Evolutionary conservation across 2,888 invertebrate genomes (phyloP).

Genomic region (Trissolcus brochymenae): DNA sequence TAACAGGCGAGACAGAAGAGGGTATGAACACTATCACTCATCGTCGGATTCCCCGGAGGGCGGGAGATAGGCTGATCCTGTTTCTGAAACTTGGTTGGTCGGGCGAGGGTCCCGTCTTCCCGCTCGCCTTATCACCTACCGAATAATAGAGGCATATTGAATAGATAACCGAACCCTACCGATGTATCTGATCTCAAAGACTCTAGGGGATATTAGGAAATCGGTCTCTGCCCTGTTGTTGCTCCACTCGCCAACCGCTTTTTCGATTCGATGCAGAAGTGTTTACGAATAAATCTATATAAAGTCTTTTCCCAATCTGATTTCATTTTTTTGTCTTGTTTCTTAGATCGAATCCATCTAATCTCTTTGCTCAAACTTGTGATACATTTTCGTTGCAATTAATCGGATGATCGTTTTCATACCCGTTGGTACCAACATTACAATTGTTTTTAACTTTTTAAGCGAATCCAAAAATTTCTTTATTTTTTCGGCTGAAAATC

Average conservation of each 20-base stretch:
- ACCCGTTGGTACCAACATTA: too few relatives aligned
- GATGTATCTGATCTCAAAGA: conserved; percentile 71
- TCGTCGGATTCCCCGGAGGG: conserved; percentile 67
- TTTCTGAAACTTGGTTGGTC: conserved; percentile 54
- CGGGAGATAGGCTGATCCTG: conserved; percentile 62
- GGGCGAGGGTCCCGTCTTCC: conserved; percentile 59
- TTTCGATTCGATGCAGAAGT: conserved; percentile 51
- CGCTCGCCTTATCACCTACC: conserved; percentile 72
- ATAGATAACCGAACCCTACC: conserved; percentile 73
- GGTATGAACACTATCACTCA: conserved; percentile 65
- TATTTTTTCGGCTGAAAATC: too few relatives aligned
- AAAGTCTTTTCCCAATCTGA: conserved; percentile 37
- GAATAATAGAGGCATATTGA: conserved; percentile 75
- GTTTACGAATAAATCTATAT: conserved; percentile 55
- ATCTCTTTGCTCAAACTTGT: background rate
- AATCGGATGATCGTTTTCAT: too few relatives aligned
- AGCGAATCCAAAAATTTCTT: too few relatives aligned
- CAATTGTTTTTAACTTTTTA: too few relatives aligned
- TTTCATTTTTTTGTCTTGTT: conserved; percentile 32
- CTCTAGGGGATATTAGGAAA: conserved; percentile 73
- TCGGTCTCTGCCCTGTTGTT: conserved; percentile 61
- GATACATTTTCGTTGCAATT: too few relatives aligned
- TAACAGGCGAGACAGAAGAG: conserved; percentile 55
- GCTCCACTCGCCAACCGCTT: conserved; percentile 51
- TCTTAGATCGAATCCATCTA: conserved; percentile 16